Evolutionary conservation across 1,140 invertebrate genomes (phyloP).

Genomic region (Anagrus nilaparvatae): DNA sequence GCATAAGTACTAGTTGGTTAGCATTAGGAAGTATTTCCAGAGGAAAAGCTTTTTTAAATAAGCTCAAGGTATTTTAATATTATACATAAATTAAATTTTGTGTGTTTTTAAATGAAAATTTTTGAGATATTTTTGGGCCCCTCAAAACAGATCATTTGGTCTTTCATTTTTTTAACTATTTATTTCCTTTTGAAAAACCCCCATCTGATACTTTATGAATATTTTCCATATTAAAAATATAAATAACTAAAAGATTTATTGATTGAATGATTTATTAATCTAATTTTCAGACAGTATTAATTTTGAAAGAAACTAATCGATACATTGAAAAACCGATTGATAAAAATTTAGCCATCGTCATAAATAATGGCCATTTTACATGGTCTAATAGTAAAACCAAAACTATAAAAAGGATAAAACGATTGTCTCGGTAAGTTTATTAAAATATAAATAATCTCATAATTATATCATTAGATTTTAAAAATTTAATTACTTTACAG

Average conservation of each 20-base stretch:
- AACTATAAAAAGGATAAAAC: conserved; percentile 8
- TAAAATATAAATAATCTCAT: not conserved
- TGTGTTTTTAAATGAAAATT: too few relatives aligned
- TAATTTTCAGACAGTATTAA: conserved; percentile 18
- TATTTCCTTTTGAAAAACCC: too few relatives aligned
- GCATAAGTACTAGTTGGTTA: conserved; percentile 21
- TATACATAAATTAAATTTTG: too few relatives aligned
- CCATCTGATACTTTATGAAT: too few relatives aligned
- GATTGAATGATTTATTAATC: too few relatives aligned
- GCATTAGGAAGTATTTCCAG: conserved; percentile 22
- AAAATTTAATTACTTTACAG: not conserved
- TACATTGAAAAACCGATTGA: conserved; percentile 23
- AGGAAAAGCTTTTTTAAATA: conserved; percentile 21
- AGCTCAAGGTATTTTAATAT: conserved; percentile 26
- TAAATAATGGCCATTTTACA: conserved; percentile 21
- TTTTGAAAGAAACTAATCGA: conserved; percentile 18
- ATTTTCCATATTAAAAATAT: too few relatives aligned
- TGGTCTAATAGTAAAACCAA: conserved; percentile 17
- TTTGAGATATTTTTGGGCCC: too few relatives aligned
- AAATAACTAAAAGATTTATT: too few relatives aligned
- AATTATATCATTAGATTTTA: not conserved
- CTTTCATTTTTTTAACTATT: too few relatives aligned
- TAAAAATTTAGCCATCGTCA: conserved; percentile 20
- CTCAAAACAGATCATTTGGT: too few relatives aligned
- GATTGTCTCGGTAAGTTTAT: conserved; percentile 1